phyloP scores from a whole-genome alignment of 1,140 invertebrate genomes.

The Drosophila parvula region DNA sequence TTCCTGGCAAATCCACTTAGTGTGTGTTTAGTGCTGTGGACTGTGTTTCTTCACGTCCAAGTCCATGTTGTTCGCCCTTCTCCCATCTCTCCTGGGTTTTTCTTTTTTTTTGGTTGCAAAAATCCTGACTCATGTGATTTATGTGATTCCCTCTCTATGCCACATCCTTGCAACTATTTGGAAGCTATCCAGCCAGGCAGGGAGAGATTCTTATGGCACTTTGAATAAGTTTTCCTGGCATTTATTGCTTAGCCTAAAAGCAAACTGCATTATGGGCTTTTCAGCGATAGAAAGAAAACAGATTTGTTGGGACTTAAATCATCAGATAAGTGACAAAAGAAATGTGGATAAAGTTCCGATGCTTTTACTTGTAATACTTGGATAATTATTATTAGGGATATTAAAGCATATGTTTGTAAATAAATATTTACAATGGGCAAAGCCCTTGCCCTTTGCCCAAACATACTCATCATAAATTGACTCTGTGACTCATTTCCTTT shows the following conservation, averaged over 20 bases:
- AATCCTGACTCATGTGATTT: constrained; percentile 75
- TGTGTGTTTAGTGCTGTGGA: constrained; percentile 71
- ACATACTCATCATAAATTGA: background rate
- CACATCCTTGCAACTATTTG: constrained; percentile 41
- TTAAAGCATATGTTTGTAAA: background rate
- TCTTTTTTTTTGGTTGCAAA: constrained; percentile 27
- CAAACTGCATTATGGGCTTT: constrained; percentile 52
- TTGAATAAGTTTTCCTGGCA: constrained; percentile 76
- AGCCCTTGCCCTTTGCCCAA: background rate
- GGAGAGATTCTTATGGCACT: constrained; percentile 64
- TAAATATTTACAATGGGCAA: background rate
- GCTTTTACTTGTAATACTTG: background rate
- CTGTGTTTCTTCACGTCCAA: constrained; percentile 26
- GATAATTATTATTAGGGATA: background rate
- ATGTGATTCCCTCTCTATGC: constrained; percentile 46
- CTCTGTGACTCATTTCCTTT: background rate
- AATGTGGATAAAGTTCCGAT: background rate
- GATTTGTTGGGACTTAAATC: constrained; percentile 15
- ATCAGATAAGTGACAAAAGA: constrained; percentile 19
- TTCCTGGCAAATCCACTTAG: constrained; percentile 75
- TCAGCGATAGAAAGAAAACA: constrained; percentile 19
- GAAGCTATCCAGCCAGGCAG: constrained; percentile 16
- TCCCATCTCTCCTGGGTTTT: no score
- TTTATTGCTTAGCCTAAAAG: constrained; percentile 67
- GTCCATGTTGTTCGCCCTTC: constrained; percentile 8